phyloP scores from a whole-genome alignment of 2,113 vertebrate species.

The Bujurquina vittata region DNA sequence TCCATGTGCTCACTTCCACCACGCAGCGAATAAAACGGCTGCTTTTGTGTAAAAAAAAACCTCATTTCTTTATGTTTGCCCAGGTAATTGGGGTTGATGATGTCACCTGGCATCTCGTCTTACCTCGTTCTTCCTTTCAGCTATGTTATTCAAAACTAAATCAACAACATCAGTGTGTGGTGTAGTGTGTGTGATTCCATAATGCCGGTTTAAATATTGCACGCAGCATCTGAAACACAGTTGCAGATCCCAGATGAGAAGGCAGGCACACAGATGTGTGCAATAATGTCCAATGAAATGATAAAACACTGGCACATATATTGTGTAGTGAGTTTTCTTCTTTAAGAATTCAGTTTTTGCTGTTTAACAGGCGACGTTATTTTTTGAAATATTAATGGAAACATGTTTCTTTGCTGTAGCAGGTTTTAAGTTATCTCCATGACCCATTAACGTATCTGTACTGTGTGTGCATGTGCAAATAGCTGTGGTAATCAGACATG shows the following conservation, averaged over 20 bases:
- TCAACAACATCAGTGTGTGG: not conserved
- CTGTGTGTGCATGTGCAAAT: not conserved
- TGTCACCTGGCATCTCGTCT: not conserved
- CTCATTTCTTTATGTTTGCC: not conserved
- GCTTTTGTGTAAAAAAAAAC: not conserved
- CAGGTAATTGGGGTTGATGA: not conserved
- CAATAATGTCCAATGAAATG: conserved; percentile 2
- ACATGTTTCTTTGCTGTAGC: no score
- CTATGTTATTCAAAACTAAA: not conserved
- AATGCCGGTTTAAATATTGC: not conserved
- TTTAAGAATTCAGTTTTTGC: no score
- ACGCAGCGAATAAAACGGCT: not conserved
- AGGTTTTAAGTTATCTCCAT: no score
- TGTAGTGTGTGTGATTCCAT: not conserved
- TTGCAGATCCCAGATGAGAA: conserved; percentile 3
- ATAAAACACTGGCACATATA: not conserved
- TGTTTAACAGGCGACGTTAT: no score
- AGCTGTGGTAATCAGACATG: not conserved
- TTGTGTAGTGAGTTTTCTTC: no score
- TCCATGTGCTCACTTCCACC: not conserved
- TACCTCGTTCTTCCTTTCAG: not conserved
- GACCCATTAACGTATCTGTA: not conserved
- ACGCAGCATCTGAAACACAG: not conserved
- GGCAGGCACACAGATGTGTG: not conserved
- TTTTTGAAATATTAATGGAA: no score